phyloP scores from a whole-genome alignment of 1,140 invertebrate genomes.

The Zelostemma sp. region DNA sequence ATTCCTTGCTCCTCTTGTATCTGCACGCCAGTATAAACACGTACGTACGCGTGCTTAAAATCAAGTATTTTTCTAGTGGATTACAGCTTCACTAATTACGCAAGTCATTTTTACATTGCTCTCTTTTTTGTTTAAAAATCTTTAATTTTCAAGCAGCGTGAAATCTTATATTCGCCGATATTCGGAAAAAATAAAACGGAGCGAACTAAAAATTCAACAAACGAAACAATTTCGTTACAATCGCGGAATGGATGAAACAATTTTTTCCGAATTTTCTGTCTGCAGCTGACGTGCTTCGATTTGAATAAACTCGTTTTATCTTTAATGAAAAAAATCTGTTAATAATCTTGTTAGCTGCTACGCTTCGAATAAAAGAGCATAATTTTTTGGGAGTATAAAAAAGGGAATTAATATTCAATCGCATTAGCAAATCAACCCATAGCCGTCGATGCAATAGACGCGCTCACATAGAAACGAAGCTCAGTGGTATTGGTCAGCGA shows the following conservation, averaged over 20 bases:
- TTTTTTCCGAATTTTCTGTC: not conserved
- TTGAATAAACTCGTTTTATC: not conserved
- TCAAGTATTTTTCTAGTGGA: constrained; percentile 40
- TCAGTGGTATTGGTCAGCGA: constrained; percentile 44
- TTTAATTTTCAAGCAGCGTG: constrained; percentile 19
- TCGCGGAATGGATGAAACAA: not conserved
- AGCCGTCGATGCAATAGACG: constrained; percentile 55
- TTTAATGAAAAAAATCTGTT: not conserved
- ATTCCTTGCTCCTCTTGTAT: constrained; percentile 42
- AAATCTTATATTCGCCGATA: too few species aligned
- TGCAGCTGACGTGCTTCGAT: not conserved
- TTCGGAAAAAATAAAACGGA: constrained; percentile 14
- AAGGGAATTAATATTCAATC: constrained; percentile 69
- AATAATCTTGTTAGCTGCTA: constrained; percentile 24
- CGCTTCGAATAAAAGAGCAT: constrained; percentile 19
- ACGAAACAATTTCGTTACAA: not conserved
- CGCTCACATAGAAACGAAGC: constrained; percentile 41
- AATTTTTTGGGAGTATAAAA: constrained; percentile 50
- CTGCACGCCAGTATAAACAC: constrained; percentile 36
- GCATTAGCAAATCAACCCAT: constrained; percentile 67
- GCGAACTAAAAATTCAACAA: constrained; percentile 13
- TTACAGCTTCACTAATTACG: constrained; percentile 44
- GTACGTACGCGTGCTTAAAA: constrained; percentile 35
- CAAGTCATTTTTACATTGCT: constrained; percentile 35
- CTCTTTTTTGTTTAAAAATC: constrained; percentile 42